Evolutionary conservation across 2,113 vertebrate genomes (phyloP).

Genomic region (Cariama cristata): DNA sequence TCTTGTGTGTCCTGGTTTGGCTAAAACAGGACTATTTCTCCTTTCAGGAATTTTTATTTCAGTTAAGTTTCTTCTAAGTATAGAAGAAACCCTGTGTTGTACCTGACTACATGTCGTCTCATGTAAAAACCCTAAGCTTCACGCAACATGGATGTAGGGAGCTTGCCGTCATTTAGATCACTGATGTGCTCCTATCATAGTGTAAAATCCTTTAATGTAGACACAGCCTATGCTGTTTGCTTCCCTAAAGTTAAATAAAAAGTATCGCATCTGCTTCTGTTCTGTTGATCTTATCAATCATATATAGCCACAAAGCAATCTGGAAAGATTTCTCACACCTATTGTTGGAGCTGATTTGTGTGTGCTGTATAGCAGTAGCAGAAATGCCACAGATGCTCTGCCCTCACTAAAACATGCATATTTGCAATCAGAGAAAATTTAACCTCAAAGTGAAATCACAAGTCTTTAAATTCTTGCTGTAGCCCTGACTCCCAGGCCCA

Average conservation of each 20-base stretch:
- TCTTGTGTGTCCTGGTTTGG: background rate
- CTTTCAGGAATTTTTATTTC: too few relatives aligned
- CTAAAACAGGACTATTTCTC: too few relatives aligned
- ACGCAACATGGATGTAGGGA: background rate
- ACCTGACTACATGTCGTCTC: background rate
- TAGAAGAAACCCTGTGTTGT: background rate
- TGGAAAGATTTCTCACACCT: background rate
- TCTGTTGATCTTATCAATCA: background rate
- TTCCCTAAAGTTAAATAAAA: background rate
- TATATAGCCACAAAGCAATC: background rate
- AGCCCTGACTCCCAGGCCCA: background rate
- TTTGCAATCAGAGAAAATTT: background rate
- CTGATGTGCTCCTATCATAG: background rate
- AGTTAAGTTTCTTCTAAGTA: too few relatives aligned
- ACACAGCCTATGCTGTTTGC: background rate
- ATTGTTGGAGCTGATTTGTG: background rate
- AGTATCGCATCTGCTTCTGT: background rate
- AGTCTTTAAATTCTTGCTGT: background rate
- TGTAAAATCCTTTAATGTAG: background rate
- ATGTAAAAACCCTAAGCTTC: background rate
- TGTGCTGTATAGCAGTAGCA: background rate
- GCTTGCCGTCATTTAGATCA: background rate
- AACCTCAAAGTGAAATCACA: background rate
- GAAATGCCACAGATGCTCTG: background rate
- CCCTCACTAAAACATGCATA: background rate